Conservation (phyloP, 2,888 invertebrate genomes). For the Selenia dentaria region DNA sequence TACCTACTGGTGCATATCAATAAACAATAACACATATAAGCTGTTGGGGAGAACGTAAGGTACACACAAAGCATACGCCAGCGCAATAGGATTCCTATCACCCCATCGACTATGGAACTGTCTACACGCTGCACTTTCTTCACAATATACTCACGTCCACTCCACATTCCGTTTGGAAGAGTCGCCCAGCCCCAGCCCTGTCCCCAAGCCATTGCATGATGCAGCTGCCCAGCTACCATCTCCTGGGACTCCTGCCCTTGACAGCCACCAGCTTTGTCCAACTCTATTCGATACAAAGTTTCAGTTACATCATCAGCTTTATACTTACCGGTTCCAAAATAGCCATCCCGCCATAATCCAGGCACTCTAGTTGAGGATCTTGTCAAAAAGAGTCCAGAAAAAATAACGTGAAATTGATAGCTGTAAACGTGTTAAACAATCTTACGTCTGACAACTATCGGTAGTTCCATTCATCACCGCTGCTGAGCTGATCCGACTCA, state of each 20-base stretch:
- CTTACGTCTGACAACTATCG: no score
- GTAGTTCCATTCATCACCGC: no score
- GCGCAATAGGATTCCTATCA: conserved; percentile 12
- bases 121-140: no score
- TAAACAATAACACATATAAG: background rate
- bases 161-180: conserved; percentile 83
- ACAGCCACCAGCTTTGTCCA: conserved; percentile 48
- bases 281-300: conserved; percentile 26
- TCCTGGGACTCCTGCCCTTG: conserved; percentile 48
- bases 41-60: conserved; percentile 1
- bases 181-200: conserved; percentile 89
- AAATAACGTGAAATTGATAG: no score
- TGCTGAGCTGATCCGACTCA: no score
- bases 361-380: no score
- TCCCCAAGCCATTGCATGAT: conserved; percentile 84
- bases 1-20: conserved; percentile 5
- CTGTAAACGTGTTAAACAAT: no score
- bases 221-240: conserved; percentile 65
- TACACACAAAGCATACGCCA: conserved; percentile 13
- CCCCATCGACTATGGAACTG: no score
- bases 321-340: background rate
- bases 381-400: no score
- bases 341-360: no score
- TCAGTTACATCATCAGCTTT: conserved; percentile 12
- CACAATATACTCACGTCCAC: conserved; percentile 67